Conservation (phyloP, 2,113 vertebrate species). For the Melanocharis versteri region DNA sequence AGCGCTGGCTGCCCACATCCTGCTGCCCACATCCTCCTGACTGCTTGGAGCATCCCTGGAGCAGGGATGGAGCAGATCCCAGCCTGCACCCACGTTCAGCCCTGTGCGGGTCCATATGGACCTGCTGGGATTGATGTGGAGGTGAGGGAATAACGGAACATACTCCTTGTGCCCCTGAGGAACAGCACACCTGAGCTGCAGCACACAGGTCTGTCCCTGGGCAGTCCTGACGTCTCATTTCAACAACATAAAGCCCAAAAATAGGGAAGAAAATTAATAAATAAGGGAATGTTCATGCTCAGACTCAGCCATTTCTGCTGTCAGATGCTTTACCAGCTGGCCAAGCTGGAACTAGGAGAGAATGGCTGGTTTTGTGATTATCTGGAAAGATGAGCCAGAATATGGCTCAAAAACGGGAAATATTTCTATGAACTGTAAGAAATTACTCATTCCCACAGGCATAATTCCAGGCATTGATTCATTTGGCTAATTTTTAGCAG, state of each 20-base stretch:
- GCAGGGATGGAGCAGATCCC: neutral
- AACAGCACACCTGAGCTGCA: neutral
- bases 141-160: neutral
- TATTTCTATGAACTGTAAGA: neutral
- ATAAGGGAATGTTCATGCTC: neutral
- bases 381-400: neutral
- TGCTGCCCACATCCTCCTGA: neutral
- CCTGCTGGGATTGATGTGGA: fast-evolving
- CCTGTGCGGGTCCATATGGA: neutral
- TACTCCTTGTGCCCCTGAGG: neutral
- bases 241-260: neutral
- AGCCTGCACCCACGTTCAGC: neutral
- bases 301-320: neutral
- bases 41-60: neutral
- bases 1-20: neutral
- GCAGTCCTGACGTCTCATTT: neutral
- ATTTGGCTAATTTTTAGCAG: neutral
- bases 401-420: neutral
- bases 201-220: neutral
- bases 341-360: neutral
- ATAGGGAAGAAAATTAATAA: neutral
- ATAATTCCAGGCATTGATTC: neutral
- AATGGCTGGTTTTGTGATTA: neutral
- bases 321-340: neutral
- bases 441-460: neutral